phyloP scores from a whole-genome alignment of 2,797 vertebrate species.

The Pampus argenteus region DNA sequence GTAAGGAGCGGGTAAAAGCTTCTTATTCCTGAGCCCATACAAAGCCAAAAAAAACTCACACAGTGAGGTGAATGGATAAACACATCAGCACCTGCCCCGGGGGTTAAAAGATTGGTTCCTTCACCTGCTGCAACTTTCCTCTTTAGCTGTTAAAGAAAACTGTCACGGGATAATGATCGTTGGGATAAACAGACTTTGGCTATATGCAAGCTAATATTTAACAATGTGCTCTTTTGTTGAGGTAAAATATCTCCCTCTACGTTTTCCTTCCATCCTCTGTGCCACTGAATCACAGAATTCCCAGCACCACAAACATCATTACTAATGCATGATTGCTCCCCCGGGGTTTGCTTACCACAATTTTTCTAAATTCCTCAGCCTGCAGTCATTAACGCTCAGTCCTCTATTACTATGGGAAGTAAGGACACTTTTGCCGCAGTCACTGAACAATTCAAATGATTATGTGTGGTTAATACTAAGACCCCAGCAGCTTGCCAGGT shows the following conservation, averaged over 20 bases:
- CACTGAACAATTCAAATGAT: slow-evolving; percentile 51
- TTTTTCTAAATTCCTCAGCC: slow-evolving; percentile 38
- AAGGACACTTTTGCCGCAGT: slow-evolving; percentile 26
- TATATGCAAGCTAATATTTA: too few species aligned
- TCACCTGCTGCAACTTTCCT: slow-evolving; percentile 30
- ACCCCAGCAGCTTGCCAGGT: slow-evolving; percentile 13
- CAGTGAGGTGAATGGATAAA: slow-evolving; percentile 55
- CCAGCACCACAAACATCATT: slow-evolving; percentile 22
- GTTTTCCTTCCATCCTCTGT: background rate
- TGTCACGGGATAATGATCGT: slow-evolving; percentile 1
- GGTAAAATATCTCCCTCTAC: background rate
- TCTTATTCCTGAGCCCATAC: slow-evolving; percentile 66
- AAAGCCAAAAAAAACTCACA: slow-evolving; percentile 56
- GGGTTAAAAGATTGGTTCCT: slow-evolving; percentile 34
- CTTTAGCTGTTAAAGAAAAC: slow-evolving; percentile 27
- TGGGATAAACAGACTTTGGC: background rate
- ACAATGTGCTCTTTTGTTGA: background rate
- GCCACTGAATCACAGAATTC: background rate
- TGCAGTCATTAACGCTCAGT: slow-evolving; percentile 25
- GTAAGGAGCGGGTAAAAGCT: slow-evolving; percentile 40
- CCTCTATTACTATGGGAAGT: slow-evolving; percentile 41
- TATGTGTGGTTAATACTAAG: slow-evolving; percentile 31
- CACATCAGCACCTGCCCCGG: slow-evolving; percentile 47
- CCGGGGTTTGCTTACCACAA: slow-evolving; percentile 12
- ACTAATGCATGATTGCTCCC: slow-evolving; percentile 34